Evolutionary conservation across 92 coral and sea anemone species (phyloP), one percentile per base, ranked within the genome.

Genomic region (Chrysogorgia sp.): DNA sequence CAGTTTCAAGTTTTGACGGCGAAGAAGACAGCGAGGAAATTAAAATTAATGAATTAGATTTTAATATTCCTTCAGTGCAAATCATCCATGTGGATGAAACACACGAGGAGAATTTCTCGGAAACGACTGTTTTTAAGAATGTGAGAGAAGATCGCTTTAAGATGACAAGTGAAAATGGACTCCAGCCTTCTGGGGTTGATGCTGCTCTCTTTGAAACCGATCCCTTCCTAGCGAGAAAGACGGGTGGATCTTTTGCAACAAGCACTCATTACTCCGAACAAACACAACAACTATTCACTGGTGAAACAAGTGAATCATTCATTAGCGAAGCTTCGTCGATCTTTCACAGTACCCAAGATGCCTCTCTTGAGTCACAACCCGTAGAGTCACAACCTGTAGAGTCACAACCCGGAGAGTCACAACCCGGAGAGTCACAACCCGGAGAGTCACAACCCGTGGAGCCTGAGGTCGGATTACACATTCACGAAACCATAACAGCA

Each of bases 401-500:
- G n/a, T n/a, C n/a, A n/a, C n/a, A n/a, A n/a, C n/a, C n/a, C n/a
- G n/a, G n/a, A n/a, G n/a, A n/a, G n/a, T n/a, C n/a, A n/a, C n/a
- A n/a, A n/a, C n/a, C n/a, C n/a, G n/a, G n/a, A n/a, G 2, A 47
- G 2, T 47, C n/a, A 7, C 53, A 47, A n/a, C n/a, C 53, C 7
- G 14, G 15, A 15, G 53, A 47, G n/a, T 6, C 53, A 47, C 17
- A 47, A 15, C 12, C 32, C 28, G 59, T 6, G 1, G 60, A 10
- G 1, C 76, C 45, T 22, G 76, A 69, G 48, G 20, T 21, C 13
- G 76, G 1, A 2, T 26, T 28, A 6, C 43, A 37, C 12, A 55
- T 67, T 10, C 74, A 67, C 13, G 74, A 67, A 40, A 45, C 43
- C 7, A 58, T 48, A 35, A 69, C 76, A 60, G 25, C 76, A 45